Conservation (phyloP, 2,113 vertebrate genomes). For the Muntiacus muntjak region DNA sequence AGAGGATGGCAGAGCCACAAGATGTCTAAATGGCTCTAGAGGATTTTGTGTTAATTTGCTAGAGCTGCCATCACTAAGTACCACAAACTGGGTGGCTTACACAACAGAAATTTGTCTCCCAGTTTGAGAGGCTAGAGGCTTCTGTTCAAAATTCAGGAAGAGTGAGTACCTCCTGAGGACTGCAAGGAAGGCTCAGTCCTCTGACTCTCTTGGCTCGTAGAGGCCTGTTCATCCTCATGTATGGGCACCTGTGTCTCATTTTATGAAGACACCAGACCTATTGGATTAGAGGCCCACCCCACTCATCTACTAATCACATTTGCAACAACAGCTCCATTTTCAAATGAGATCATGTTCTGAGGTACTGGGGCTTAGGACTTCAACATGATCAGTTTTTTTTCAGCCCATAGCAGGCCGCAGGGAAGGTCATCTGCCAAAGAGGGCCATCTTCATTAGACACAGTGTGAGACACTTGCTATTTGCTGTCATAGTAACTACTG, state of each 20-base stretch:
- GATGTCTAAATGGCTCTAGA: background rate
- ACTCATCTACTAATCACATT: background rate
- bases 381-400: background rate
- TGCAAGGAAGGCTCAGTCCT: background rate
- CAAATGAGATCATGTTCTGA: background rate
- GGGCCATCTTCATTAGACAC: background rate
- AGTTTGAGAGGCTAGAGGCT: background rate
- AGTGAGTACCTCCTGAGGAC: background rate
- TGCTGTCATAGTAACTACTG: background rate
- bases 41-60: background rate
- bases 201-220: background rate
- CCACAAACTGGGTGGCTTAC: background rate
- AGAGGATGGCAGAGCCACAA: background rate
- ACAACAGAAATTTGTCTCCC: background rate
- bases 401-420: background rate
- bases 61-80: background rate
- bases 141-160: background rate
- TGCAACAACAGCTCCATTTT: background rate
- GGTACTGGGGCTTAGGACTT: background rate
- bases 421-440: background rate
- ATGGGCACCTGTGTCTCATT: background rate
- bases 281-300: background rate
- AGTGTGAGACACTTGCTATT: background rate
- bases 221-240: background rate
- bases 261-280: background rate